Conservation (phyloP, 64 coral and sea anemone genomes). For the Trachythela sp. region DNA sequence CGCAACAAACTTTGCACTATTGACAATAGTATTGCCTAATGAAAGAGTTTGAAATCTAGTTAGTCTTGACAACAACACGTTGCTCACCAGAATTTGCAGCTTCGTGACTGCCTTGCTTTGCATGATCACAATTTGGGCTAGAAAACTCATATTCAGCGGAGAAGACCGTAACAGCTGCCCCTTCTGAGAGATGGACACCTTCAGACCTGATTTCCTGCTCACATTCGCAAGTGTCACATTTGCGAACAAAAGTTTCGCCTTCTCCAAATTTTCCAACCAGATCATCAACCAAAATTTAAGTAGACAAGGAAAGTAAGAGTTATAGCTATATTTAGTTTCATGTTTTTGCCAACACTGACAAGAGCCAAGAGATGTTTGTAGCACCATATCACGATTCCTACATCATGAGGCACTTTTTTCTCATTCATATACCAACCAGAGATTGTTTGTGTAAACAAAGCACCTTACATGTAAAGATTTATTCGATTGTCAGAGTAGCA, state of each 20-base stretch:
- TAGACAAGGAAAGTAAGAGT: too few species aligned
- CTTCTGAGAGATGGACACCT: neutral
- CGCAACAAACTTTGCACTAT: neutral
- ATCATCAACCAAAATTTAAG: neutral
- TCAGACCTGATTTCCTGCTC: neutral
- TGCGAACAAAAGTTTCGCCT: neutral
- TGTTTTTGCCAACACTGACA: too few species aligned
- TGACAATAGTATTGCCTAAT: neutral
- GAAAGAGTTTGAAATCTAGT: neutral
- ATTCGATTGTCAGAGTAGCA: too few species aligned
- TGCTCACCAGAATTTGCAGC: neutral
- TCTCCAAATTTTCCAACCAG: neutral
- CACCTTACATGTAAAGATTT: too few species aligned
- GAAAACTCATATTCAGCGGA: neutral
- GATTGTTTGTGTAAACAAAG: too few species aligned
- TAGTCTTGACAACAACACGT: neutral
- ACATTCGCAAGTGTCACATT: neutral
- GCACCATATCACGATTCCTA: too few species aligned
- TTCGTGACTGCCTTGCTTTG: neutral
- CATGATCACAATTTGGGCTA: neutral
- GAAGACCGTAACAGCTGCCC: neutral
- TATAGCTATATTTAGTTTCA: too few species aligned
- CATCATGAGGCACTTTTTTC: too few species aligned
- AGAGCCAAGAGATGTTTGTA: too few species aligned
- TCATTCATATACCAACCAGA: too few species aligned